phyloP scores from a whole-genome alignment of 2,888 invertebrate genomes.

The Xanthorhoe designata region DNA sequence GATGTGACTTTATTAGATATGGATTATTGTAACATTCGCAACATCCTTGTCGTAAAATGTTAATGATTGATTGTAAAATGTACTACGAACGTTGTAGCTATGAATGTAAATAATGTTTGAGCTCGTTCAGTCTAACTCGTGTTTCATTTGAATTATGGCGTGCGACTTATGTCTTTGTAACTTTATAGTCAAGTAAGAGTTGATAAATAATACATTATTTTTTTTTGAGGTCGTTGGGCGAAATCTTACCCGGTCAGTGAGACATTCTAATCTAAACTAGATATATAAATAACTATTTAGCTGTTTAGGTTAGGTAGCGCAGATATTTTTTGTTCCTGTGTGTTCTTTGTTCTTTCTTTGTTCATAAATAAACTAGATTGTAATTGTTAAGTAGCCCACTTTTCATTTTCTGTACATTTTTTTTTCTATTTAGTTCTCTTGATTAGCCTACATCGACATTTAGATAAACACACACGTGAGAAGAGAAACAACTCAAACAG shows the following conservation, averaged over 20 bases:
- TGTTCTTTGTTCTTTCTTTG: too few relatives aligned
- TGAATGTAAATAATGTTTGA: constrained; percentile 21
- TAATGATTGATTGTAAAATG: constrained; percentile 57
- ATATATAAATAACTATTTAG: too few relatives aligned
- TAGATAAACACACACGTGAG: too few relatives aligned
- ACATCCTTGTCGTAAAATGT: constrained; percentile 54
- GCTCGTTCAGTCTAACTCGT: constrained; percentile 16
- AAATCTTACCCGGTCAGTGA: too few relatives aligned
- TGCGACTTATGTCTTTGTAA: constrained; percentile 1
- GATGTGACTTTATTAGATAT: constrained; percentile 67
- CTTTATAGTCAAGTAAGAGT: neutral
- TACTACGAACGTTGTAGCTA: constrained; percentile 23
- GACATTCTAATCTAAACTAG: too few relatives aligned
- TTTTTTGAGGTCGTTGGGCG: neutral
- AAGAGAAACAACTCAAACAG: neutral
- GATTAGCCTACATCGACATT: too few relatives aligned
- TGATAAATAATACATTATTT: neutral
- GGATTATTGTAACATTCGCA: constrained; percentile 55
- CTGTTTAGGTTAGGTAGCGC: too few relatives aligned
- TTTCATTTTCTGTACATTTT: too few relatives aligned
- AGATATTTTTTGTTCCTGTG: too few relatives aligned
- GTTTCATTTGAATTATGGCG: neutral
- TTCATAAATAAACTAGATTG: too few relatives aligned
- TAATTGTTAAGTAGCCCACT: too few relatives aligned
- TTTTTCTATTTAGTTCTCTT: too few relatives aligned